Percentiles rank a stretch among this genome's conserved stretches.
phyloP scores from a whole-genome alignment of 2,113 vertebrate species.

The Rallus limicola region DNA sequence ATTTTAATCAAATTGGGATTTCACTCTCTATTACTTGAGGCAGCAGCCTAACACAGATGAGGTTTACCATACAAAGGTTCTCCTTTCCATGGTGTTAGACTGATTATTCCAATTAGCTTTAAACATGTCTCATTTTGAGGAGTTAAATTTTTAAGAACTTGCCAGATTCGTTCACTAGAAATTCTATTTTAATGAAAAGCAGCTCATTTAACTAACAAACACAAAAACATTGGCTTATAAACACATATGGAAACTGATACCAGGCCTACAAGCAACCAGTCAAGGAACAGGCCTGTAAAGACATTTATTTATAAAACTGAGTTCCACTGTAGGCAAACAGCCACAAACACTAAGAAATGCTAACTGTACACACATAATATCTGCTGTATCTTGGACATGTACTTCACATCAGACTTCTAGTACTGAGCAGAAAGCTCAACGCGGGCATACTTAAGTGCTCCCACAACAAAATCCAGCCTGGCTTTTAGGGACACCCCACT shows the following conservation, averaged over 20 bases:
- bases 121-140: background rate
- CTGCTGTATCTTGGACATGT: background rate
- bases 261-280: background rate
- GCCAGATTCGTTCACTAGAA: background rate
- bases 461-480: background rate
- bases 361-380: background rate
- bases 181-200: background rate
- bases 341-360: background rate
- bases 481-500: background rate
- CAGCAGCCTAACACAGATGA: background rate
- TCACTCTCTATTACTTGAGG: conserved; percentile 14
- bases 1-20: conserved; percentile 42
- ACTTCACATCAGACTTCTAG: background rate
- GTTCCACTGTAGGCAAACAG: background rate
- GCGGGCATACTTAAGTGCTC: background rate
- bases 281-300: background rate
- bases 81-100: background rate
- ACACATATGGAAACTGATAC: background rate
- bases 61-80: background rate
- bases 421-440: background rate
- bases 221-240: background rate
- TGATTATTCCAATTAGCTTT: conserved; percentile 15
- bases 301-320: background rate
- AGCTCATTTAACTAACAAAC: background rate
- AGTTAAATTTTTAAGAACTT: background rate